Evolutionary conservation across 2,888 invertebrate genomes (phyloP), one percentile per base, ranked within the genome.

Genomic region (Lissocephala sabroskyi): DNA sequence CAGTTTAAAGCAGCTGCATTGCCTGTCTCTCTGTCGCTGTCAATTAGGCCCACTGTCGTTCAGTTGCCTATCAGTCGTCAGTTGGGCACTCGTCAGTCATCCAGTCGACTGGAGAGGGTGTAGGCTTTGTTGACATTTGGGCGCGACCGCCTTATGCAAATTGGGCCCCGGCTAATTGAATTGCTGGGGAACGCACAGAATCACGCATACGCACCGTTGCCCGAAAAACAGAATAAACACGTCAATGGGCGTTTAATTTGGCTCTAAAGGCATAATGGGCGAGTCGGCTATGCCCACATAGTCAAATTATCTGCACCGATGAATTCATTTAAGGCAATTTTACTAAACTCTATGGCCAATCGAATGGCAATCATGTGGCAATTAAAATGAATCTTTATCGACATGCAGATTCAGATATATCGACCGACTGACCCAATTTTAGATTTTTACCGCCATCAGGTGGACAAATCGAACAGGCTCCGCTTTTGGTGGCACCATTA

Each of bases 41-140:
- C 45, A 45, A 45, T 23, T 33, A 32, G 30, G 42, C 17, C 42
- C 32, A 32, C 32, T 41, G 29, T 41, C 29, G 28, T n/a, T 41
- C 40, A 26, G 26, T 40, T 40, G 19, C 16, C 37, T 11, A 30
- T 30, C 30, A 4, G 37, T 37, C 37, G 18, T 17, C 23, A 19
- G n/a, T 37, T 10, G 19, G 10, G 4, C 6, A n/a, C 23, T 23
- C 23, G 3, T 19, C 23, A 41, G 41, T 9, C 41, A 16, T 41
- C 29, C 10, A 14, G 3, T 23, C 7, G 7, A 23, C 23, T 23
- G n/a, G n/a, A n/a, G n/a, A n/a, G n/a, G n/a, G n/a, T n/a, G n/a
- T n/a, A n/a, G n/a, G n/a, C n/a, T n/a, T n/a, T 23, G 23, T 41
- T 41, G 41, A 29, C 29, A 23, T 23, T 23, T 45, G 45, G 45